Percentiles rank a stretch among this genome's conserved stretches.
Evolutionary conservation across 2,888 invertebrate genomes (phyloP).

Genomic region (Pomacea canaliculata): DNA sequence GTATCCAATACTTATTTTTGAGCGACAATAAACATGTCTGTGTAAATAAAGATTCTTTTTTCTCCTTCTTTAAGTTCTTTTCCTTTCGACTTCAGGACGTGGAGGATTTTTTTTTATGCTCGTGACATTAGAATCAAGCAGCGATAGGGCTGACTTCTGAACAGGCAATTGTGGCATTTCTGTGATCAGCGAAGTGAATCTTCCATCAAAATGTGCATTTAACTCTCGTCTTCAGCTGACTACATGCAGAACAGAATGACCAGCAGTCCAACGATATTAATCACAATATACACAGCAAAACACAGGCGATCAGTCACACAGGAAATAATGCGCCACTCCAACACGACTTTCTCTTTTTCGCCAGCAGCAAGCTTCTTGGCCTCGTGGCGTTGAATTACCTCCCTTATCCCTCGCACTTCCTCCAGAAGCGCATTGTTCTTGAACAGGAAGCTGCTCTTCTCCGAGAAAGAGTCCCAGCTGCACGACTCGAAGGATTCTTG

Average conservation of each 20-base stretch:
- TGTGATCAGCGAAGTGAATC: no score
- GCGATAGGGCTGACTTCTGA: no score
- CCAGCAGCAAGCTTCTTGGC: constrained; percentile 55
- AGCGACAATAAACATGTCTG: no score
- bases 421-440: constrained; percentile 35
- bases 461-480: constrained; percentile 12
- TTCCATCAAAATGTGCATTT: no score
- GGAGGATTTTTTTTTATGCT: no score
- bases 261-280: constrained; percentile 55
- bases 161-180: no score
- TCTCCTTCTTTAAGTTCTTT: no score
- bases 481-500: constrained; percentile 30
- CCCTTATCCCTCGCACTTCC: constrained; percentile 55
- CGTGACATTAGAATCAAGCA: no score
- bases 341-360: constrained; percentile 48
- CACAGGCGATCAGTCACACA: constrained; percentile 62
- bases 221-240: not conserved
- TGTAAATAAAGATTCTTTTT: no score
- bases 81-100: no score
- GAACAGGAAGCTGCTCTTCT: not conserved
- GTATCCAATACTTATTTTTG: no score
- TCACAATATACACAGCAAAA: constrained; percentile 57
- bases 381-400: constrained; percentile 55
- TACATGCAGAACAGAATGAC: constrained; percentile 40
- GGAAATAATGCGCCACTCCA: constrained; percentile 64